Evolutionary conservation across 92 coral and sea anemone species (phyloP), one percentile per base, ranked within the genome.

Genomic region (Epizoanthus scotinus): DNA sequence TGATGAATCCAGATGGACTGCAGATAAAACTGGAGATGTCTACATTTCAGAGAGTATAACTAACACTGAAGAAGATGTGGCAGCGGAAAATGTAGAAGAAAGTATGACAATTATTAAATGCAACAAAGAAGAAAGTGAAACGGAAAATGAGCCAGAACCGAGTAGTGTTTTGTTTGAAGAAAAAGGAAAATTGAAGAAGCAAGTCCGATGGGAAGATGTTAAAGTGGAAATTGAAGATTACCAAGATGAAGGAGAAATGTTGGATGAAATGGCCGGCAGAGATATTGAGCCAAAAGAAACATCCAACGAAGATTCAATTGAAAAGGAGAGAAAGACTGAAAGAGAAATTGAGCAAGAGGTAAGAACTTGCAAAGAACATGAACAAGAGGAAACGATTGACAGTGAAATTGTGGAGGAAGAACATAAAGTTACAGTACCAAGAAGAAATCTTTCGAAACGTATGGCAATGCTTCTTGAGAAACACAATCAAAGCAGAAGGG

Each of bases 401-500:
- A 10, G 29, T 38, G 31, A 2, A 19, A 2, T 28, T 54, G 63
- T 3, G 47, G 50, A 27, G n/a, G 25, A 24, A 28, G 2, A 27
- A 21, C 57, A 59, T 17, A 57, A 59, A 59, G 25, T 9, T 14
- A 21, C 59, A 75, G 15, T 29, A 24, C 9, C 50, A 34, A 22
- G 22, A 38, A 75, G 38, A 31, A 58, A 20, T 24, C 3, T 75
- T 13, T 75, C 81, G 12, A 75, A 59, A 25, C 81, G 81, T 54
- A 75, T 75, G 67, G 57, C 38, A 22, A 24, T 75, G 81, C 28
- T 75, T 6, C 81, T 75, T 40, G 81, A 75, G 19, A 57, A 75
- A 54, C 67, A 42, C n/a, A 25, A 75, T 58, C 68, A 75, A 49
- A 58, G 56, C 17, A 75, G 21, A 44, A 22, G 40, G 24, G 22